These are phyloP conservation scores for Branchipolynoe longqiensis DNA, from an alignment of 2,888 invertebrate genomes.

Conservation along the genomic window DNA sequence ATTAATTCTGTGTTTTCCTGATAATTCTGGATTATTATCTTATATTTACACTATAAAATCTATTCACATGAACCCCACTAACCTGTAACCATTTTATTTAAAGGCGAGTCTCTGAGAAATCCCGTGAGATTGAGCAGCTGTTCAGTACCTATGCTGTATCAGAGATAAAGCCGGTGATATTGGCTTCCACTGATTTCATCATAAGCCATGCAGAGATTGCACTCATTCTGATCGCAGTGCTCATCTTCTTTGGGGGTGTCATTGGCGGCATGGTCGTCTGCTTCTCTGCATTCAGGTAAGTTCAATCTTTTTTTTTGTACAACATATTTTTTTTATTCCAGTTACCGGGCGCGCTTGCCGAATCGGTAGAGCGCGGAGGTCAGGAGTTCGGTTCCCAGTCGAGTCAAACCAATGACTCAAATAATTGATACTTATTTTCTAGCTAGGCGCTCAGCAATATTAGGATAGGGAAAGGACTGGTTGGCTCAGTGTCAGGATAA, in stretches of 20 bases:
- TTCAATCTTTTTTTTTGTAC: no score
- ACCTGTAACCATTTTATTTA: no score
- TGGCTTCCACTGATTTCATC: not conserved
- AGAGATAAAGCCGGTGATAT: conserved; percentile 27
- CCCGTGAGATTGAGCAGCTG: conserved; percentile 58
- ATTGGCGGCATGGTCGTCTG: conserved; percentile 65
- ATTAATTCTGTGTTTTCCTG: not conserved
- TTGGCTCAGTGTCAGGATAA: no score
- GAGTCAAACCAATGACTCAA: no score
- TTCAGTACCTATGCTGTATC: conserved; percentile 45
- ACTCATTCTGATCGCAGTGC: conserved; percentile 67
- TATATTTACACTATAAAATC: not conserved
- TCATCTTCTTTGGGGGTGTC: conserved; percentile 68
- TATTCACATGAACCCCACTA: no score
- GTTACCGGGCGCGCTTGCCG: no score
- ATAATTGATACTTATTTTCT: no score
- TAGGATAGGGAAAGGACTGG: no score
- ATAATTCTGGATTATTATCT: not conserved
- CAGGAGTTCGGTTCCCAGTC: no score
- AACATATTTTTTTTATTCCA: no score
- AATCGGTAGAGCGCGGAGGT: no score
- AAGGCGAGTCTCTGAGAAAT: conserved; percentile 57
- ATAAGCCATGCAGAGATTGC: conserved; percentile 67
- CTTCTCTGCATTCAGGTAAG: conserved; percentile 68
- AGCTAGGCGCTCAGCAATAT: no score